These are phyloP conservation scores for Hirudinaria manillensis DNA, from an alignment of 2,888 invertebrate genomes.

Conservation along the genomic window DNA sequence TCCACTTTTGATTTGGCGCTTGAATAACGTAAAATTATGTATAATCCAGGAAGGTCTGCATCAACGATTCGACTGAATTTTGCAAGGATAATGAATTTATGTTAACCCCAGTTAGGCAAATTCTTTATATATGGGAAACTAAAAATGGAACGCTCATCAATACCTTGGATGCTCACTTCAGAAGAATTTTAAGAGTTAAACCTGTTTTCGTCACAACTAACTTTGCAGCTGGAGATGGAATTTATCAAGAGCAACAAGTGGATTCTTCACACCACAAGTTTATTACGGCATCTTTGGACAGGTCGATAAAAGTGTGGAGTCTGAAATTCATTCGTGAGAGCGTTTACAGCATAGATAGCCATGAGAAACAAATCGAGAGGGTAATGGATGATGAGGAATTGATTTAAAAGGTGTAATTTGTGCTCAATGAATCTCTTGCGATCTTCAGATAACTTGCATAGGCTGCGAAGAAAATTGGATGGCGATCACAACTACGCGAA, in stretches of 20 bases:
- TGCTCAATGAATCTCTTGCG: background rate
- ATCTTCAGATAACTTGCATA: background rate
- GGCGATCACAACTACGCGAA: slow-evolving; percentile 73
- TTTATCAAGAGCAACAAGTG: background rate
- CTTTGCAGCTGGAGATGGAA: background rate
- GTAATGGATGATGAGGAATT: slow-evolving; percentile 56
- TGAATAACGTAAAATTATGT: background rate
- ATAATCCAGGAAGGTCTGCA: slow-evolving; percentile 46
- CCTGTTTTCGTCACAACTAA: slow-evolving; percentile 62
- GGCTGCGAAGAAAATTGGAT: slow-evolving; percentile 7
- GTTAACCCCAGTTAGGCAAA: slow-evolving; percentile 88
- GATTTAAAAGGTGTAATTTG: background rate
- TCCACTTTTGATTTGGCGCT: background rate
- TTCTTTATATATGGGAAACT: slow-evolving; percentile 87
- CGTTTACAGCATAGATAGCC: slow-evolving; percentile 73
- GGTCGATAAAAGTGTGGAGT: slow-evolving; percentile 97
- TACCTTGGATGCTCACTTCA: slow-evolving; percentile 90
- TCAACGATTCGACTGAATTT: slow-evolving; percentile 75
- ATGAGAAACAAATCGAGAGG: slow-evolving; percentile 87
- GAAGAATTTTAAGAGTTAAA: slow-evolving; percentile 83
- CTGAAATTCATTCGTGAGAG: slow-evolving; percentile 97
- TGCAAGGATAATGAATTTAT: slow-evolving; percentile 84
- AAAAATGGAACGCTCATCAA: slow-evolving; percentile 69
- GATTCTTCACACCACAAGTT: slow-evolving; percentile 56
- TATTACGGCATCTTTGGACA: slow-evolving; percentile 92